Evolutionary conservation across 2,797 vertebrate species (phyloP).

Genomic region (Crocodylus rhombifer): DNA sequence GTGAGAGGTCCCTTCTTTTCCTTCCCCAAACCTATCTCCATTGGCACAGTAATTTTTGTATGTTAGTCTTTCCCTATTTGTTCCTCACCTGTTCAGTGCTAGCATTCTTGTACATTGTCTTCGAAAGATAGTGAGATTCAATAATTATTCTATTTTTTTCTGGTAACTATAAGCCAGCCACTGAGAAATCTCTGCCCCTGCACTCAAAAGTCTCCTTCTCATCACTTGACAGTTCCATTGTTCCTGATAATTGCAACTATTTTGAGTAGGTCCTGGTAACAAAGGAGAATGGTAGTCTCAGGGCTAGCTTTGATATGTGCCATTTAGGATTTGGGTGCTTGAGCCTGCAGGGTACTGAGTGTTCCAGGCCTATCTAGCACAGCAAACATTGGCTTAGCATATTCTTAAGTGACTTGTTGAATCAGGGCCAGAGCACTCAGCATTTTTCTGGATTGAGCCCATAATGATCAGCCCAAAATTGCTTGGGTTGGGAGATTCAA

Average conservation of each 20-base stretch:
- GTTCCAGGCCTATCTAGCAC: neutral
- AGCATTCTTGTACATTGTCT: constrained; percentile 56
- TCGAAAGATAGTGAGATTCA: constrained; percentile 29
- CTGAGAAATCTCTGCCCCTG: neutral
- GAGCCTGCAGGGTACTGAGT: constrained; percentile 4
- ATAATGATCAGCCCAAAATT: neutral
- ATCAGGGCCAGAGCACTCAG: neutral
- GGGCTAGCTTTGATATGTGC: too few species aligned
- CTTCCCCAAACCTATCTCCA: constrained; percentile 43
- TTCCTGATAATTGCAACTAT: neutral
- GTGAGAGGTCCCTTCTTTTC: constrained; percentile 70
- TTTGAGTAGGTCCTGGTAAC: neutral
- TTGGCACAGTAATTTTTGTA: constrained; percentile 56
- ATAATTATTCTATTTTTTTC: neutral
- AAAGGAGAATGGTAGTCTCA: neutral
- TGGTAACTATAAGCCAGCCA: neutral
- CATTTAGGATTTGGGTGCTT: neutral
- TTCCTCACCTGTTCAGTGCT: constrained; percentile 48
- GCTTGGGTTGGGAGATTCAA: neutral
- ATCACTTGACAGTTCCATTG: neutral
- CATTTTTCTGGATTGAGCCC: neutral
- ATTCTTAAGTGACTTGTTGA: neutral
- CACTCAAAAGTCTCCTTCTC: neutral
- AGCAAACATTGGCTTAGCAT: neutral
- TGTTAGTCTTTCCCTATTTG: constrained; percentile 59